Percentiles rank a stretch among this genome's conserved stretches.
phyloP scores from a whole-genome alignment of 2,888 invertebrate genomes.

The Lepidocyrtoides sp. region DNA sequence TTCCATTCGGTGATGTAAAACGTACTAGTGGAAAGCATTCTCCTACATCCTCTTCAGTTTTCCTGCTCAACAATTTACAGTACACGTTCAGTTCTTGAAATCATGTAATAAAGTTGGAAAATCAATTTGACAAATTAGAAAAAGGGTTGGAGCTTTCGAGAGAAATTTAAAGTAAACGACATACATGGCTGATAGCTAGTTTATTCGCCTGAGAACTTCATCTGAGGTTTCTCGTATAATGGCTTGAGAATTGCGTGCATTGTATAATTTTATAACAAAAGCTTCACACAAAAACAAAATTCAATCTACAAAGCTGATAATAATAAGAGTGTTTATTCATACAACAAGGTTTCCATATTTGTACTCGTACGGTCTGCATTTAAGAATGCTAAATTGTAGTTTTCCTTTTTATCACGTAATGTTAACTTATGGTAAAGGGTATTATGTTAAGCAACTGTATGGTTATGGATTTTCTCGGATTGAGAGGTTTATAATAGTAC shows the following conservation, averaged over 20 bases:
- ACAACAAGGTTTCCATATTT: background rate
- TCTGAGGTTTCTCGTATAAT: constrained; percentile 50
- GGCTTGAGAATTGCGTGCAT: constrained; percentile 42
- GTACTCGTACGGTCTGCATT: background rate
- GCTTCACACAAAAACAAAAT: constrained; percentile 29
- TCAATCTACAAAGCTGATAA: background rate
- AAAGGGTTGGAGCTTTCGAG: constrained; percentile 46
- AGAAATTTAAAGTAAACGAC: constrained; percentile 1
- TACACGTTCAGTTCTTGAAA: constrained; percentile 63
- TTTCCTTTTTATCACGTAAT: too few species aligned
- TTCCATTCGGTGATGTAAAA: constrained; percentile 5
- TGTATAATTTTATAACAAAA: constrained; percentile 53
- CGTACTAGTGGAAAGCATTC: background rate
- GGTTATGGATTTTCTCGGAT: too few species aligned
- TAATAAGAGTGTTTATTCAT: background rate
- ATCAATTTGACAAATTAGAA: constrained; percentile 78
- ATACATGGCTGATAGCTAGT: background rate
- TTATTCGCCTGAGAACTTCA: constrained; percentile 49
- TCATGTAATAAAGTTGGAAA: constrained; percentile 69
- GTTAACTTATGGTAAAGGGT: too few species aligned
- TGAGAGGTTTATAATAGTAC: too few species aligned
- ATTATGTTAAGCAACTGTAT: too few species aligned
- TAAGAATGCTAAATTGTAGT: too few species aligned
- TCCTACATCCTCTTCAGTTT: constrained; percentile 42
- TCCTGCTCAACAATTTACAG: constrained; percentile 46